phyloP scores from a whole-genome alignment of 2,888 invertebrate genomes.

The Meliscaeva auricollis region DNA sequence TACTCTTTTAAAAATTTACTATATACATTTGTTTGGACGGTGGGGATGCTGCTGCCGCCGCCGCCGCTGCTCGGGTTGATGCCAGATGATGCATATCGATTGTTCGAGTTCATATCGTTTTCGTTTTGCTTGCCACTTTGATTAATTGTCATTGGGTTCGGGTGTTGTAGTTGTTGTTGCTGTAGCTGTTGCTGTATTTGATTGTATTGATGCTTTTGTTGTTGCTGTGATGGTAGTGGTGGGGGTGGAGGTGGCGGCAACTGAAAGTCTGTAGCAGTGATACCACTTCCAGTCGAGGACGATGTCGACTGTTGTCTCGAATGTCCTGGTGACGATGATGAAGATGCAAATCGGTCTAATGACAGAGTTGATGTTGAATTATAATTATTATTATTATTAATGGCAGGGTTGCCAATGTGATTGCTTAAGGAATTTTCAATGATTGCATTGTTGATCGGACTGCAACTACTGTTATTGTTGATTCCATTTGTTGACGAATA shows the following conservation, averaged over 20 bases:
- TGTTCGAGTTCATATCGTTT: constrained; percentile 83
- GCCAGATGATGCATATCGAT: constrained; percentile 78
- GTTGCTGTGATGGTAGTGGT: constrained; percentile 75
- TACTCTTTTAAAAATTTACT: constrained; percentile 83
- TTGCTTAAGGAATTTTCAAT: constrained; percentile 76
- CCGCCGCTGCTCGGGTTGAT: constrained; percentile 57
- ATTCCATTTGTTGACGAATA: constrained; percentile 75
- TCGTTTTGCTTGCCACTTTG: constrained; percentile 80
- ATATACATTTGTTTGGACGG: constrained; percentile 78
- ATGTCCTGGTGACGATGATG: constrained; percentile 79
- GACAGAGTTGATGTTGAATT: constrained; percentile 79
- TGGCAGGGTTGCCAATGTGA: constrained; percentile 73
- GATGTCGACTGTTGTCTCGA: constrained; percentile 81
- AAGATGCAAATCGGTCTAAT: constrained; percentile 79
- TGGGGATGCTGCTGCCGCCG: constrained; percentile 41
- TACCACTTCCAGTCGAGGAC: constrained; percentile 77
- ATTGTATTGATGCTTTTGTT: constrained; percentile 75
- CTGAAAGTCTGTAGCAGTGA: constrained; percentile 77
- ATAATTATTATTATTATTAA: constrained; percentile 53
- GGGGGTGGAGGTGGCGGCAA: constrained; percentile 79
- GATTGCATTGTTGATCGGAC: constrained; percentile 58
- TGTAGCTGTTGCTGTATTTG: constrained; percentile 69
- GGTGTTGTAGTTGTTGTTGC: constrained; percentile 75
- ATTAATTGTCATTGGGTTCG: constrained; percentile 76
- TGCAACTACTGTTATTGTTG: constrained; percentile 75